These are phyloP conservation scores for Ptychadena robeensis DNA, from an alignment of 2,797 vertebrate genomes.

Conservation along the genomic window DNA sequence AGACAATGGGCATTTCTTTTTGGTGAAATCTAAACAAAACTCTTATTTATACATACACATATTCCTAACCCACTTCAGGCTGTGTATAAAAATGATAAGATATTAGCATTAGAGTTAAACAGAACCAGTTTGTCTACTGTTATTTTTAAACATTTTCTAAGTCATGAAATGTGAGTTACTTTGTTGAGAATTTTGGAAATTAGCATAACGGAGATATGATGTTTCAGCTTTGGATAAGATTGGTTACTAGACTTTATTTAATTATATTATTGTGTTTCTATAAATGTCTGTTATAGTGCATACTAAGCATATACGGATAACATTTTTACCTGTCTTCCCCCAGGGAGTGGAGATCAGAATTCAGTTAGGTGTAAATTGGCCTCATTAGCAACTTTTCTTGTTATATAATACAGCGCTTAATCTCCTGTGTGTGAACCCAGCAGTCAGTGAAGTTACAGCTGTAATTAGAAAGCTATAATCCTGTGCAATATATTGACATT, in stretches of 20 bases:
- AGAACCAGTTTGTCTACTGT: neutral
- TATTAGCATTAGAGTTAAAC: too few relatives aligned
- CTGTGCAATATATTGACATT: constrained; percentile 4
- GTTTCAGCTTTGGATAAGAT: neutral
- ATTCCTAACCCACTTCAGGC: too few relatives aligned
- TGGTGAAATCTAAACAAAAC: too few relatives aligned
- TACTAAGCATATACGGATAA: constrained; percentile 4
- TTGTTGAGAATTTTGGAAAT: neutral
- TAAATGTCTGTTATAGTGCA: neutral
- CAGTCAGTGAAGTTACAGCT: constrained; percentile 13
- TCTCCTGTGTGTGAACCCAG: constrained; percentile 17
- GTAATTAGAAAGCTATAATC: constrained; percentile 34
- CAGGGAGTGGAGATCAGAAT: constrained; percentile 13
- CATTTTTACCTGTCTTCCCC: constrained; percentile 17
- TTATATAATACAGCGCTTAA: constrained; percentile 20
- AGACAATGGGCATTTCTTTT: too few relatives aligned
- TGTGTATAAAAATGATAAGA: too few relatives aligned
- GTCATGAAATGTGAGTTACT: neutral
- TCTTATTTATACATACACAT: too few relatives aligned
- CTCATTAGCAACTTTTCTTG: constrained; percentile 36
- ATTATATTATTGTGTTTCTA: neutral
- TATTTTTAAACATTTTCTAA: neutral
- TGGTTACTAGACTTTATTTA: neutral
- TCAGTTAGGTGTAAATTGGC: constrained; percentile 28
- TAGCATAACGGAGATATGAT: neutral